Evolutionary conservation across 2,888 invertebrate species (phyloP).

Genomic region (Hanleya hanleyi): DNA sequence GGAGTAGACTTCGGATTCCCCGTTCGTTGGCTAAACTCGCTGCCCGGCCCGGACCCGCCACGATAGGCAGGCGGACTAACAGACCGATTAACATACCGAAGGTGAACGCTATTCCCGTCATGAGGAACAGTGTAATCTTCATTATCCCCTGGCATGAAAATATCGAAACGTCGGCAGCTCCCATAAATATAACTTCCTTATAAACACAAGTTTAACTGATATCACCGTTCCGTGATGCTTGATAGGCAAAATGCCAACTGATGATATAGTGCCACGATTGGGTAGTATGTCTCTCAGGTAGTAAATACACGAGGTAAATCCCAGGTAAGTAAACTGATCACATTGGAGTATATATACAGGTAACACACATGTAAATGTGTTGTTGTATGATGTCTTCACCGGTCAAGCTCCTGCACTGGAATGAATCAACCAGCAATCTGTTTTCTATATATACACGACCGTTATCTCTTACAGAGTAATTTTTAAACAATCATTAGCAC

Average conservation of each 20-base stretch:
- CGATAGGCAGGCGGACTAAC: not conserved
- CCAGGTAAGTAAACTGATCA: not conserved
- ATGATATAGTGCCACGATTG: too few species aligned
- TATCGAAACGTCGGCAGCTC: not conserved
- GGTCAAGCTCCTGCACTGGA: too few species aligned
- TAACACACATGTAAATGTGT: not conserved
- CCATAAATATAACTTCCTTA: not conserved
- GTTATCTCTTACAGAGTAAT: not conserved
- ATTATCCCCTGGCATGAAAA: constrained; percentile 5
- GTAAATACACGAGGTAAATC: too few species aligned
- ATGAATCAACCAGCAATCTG: not conserved
- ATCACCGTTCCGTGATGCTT: too few species aligned
- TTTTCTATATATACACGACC: not conserved
- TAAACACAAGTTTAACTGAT: too few species aligned
- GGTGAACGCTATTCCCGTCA: not conserved
- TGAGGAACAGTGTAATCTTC: not conserved
- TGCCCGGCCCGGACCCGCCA: not conserved
- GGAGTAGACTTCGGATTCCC: not conserved
- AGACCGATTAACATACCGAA: not conserved
- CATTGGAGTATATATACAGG: not conserved
- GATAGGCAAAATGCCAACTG: too few species aligned
- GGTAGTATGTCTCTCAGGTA: too few species aligned
- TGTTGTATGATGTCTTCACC: too few species aligned
- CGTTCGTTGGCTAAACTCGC: not conserved
- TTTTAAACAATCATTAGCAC: not conserved